phyloP scores from a whole-genome alignment of 1,140 invertebrate genomes.

The Tetragonula clypearis region DNA sequence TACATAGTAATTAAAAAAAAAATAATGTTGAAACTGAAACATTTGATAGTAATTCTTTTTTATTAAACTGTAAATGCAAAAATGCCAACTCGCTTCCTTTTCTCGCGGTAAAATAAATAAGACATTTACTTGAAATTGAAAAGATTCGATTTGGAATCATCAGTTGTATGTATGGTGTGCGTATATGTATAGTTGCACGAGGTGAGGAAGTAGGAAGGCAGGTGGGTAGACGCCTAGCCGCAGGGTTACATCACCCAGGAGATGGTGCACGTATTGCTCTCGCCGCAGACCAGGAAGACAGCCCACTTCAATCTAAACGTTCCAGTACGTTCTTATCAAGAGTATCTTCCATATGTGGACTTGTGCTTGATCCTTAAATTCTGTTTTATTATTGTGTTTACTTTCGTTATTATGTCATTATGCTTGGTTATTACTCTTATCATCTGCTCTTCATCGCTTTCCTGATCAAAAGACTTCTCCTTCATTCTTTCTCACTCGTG shows the following conservation, averaged over 20 bases:
- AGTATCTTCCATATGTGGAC: slow-evolving; percentile 62
- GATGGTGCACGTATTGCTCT: slow-evolving; percentile 82
- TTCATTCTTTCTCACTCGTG: background rate
- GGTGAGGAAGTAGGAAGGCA: slow-evolving; percentile 83
- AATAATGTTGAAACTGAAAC: background rate
- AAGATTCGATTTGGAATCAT: slow-evolving; percentile 37
- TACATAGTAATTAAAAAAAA: background rate
- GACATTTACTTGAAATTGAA: slow-evolving; percentile 23
- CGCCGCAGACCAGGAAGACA: slow-evolving; percentile 87
- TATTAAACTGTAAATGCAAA: background rate
- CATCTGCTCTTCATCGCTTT: background rate
- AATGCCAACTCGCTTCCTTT: background rate
- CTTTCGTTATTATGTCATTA: slow-evolving; percentile 16
- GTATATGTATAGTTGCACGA: slow-evolving; percentile 83
- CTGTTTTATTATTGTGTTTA: slow-evolving; percentile 36
- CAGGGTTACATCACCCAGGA: slow-evolving; percentile 82
- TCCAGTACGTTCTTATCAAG: slow-evolving; percentile 86
- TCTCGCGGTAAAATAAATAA: slow-evolving; percentile 7
- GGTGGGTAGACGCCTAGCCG: slow-evolving; percentile 85
- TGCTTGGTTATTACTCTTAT: slow-evolving; percentile 24
- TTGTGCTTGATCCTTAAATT: slow-evolving; percentile 41
- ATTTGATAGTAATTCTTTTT: background rate
- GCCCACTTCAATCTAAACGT: slow-evolving; percentile 89
- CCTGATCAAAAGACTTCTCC: background rate
- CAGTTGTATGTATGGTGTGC: slow-evolving; percentile 69